A percentile compares a stretch with the other conserved stretches of the same genome.
phyloP scores from a whole-genome alignment of 2,888 invertebrate species.

The Caenorhabditis drosophilae region DNA sequence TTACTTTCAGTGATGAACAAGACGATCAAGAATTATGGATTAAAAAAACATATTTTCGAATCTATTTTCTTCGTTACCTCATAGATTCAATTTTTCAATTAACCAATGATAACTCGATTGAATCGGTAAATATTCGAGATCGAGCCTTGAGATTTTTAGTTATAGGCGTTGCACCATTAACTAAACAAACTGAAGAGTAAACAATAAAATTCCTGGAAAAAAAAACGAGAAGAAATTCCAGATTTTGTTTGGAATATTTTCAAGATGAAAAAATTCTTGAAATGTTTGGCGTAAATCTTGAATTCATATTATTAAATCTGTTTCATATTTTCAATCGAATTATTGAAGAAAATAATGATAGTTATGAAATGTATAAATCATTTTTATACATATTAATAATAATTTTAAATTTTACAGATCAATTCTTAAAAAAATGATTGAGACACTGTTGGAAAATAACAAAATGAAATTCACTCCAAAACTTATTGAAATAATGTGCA shows the following conservation, averaged over 20 bases:
- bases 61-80: constrained; percentile 13
- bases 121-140: background rate
- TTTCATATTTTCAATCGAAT: constrained; percentile 15
- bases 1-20: background rate
- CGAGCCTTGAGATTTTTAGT: constrained; percentile 7
- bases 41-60: constrained; percentile 11
- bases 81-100: constrained; percentile 20
- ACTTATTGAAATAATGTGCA: constrained; percentile 3
- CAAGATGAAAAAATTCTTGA: background rate
- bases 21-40: background rate
- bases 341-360: constrained; percentile 5
- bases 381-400: background rate
- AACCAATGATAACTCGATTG: background rate
- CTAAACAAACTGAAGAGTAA: constrained; percentile 3
- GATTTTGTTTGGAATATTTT: constrained; percentile 11
- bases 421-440: constrained; percentile 3
- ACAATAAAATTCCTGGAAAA: too few species aligned
- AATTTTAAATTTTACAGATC: background rate
- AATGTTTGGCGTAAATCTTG: background rate
- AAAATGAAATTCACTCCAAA: constrained; percentile 11
- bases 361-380: constrained; percentile 3
- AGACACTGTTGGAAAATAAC: constrained; percentile 4
- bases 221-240: too few species aligned
- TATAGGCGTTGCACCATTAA: constrained; percentile 11
- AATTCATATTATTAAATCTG: constrained; percentile 11